These are phyloP conservation scores for Chymomyza procnemis DNA, from an alignment of 2,888 invertebrate species.

Conservation along the genomic window DNA sequence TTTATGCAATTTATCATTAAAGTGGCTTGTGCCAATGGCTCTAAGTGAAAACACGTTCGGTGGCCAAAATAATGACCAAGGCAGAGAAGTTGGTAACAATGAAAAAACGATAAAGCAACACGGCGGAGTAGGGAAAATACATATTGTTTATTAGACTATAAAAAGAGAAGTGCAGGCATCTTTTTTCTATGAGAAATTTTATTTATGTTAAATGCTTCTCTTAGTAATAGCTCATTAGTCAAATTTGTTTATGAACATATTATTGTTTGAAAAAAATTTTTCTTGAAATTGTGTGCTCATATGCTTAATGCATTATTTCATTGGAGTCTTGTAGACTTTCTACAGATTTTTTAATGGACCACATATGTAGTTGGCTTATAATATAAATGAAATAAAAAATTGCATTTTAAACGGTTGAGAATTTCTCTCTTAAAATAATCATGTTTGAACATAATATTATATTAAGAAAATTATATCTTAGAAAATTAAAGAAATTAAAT, in stretches of 20 bases:
- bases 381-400: no score
- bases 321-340: background rate
- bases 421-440: no score
- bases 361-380: no score
- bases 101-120: slow-evolving; percentile 19
- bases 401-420: no score
- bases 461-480: no score
- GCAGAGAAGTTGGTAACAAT: slow-evolving; percentile 55
- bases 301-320: background rate
- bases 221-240: slow-evolving; percentile 49
- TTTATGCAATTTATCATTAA: slow-evolving; percentile 55
- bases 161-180: slow-evolving; percentile 37
- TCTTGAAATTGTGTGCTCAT: background rate
- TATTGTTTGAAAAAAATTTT: background rate
- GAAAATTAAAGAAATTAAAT: no score
- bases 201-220: background rate
- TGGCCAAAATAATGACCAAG: background rate
- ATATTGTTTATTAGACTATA: slow-evolving; percentile 64
- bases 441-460: no score
- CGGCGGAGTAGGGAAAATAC: slow-evolving; percentile 17
- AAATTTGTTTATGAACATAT: slow-evolving; percentile 3
- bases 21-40: slow-evolving; percentile 6
- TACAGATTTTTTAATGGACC: background rate
- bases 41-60: slow-evolving; percentile 4
- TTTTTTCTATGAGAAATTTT: background rate